These are phyloP conservation scores for Solenopsis fugax DNA, from an alignment of 1,140 invertebrate genomes.

Conservation along the genomic window DNA sequence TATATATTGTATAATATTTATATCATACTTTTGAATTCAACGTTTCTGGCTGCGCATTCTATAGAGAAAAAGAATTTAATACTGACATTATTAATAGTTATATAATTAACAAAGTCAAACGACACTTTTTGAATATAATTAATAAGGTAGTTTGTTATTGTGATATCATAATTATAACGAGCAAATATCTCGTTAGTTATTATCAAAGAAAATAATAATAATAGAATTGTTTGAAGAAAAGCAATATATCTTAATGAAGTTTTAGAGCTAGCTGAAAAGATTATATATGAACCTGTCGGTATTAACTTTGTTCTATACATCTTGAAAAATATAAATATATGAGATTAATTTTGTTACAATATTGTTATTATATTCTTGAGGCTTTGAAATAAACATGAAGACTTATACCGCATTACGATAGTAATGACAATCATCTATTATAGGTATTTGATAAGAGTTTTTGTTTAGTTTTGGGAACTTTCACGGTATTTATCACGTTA, in stretches of 20 bases:
- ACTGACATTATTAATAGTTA: slow-evolving; percentile 14
- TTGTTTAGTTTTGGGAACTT: no score
- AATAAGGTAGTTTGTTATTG: background rate
- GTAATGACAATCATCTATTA: no score
- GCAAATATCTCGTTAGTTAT: background rate
- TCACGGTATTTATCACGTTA: no score
- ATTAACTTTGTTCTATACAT: slow-evolving; percentile 8
- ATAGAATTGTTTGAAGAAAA: slow-evolving; percentile 12
- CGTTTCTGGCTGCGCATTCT: background rate
- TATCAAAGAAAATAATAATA: background rate
- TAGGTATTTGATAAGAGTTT: no score
- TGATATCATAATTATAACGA: background rate
- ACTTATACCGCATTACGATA: no score
- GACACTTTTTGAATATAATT: background rate
- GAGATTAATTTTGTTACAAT: slow-evolving; percentile 2
- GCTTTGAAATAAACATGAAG: no score
- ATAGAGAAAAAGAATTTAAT: background rate
- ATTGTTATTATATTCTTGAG: no score
- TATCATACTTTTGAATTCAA: background rate
- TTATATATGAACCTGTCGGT: slow-evolving; percentile 59
- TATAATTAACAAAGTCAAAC: slow-evolving; percentile 24
- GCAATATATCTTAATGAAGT: background rate
- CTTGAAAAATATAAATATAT: slow-evolving; percentile 57
- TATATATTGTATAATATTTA: no score
- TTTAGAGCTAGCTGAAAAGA: slow-evolving; percentile 59